Conservation (phyloP, 2,797 vertebrate genomes). For the Cyprinodon diabolis region DNA sequence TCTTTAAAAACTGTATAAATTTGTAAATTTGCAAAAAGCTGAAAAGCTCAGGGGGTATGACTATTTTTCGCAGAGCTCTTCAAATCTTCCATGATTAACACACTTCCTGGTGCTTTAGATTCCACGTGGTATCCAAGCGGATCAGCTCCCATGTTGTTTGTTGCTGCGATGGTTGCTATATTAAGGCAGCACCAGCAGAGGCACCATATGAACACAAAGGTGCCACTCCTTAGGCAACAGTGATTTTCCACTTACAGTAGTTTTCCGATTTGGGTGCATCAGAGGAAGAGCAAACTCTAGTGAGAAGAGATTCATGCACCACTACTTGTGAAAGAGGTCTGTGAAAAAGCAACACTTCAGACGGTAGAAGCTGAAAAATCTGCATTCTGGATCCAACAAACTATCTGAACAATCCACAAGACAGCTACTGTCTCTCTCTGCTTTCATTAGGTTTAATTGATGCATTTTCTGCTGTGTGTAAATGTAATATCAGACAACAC, state of each 20-base stretch:
- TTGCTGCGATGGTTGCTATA: constrained; percentile 12
- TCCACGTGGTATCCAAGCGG: background rate
- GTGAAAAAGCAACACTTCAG: background rate
- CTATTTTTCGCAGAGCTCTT: background rate
- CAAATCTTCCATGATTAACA: background rate
- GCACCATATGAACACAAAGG: constrained; percentile 8
- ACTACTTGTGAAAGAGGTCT: background rate
- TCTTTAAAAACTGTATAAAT: background rate
- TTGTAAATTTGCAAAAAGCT: background rate
- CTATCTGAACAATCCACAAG: background rate
- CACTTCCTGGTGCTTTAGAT: constrained; percentile 3
- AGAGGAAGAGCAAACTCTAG: constrained; percentile 37
- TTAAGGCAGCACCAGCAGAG: constrained; percentile 13
- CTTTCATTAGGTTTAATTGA: background rate
- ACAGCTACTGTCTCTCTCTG: background rate
- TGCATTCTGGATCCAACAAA: background rate
- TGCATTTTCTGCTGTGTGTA: background rate
- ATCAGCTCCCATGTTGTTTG: background rate
- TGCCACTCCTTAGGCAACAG: constrained; percentile 46
- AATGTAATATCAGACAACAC: constrained; percentile 4
- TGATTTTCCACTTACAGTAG: constrained; percentile 58
- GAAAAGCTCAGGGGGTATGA: background rate
- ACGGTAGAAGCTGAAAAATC: background rate
- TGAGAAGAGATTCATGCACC: background rate
- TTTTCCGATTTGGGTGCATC: constrained; percentile 4